Base-by-base conservation (phyloP, 2,797 vertebrate genomes). In the Tapera naevia region DNA sequence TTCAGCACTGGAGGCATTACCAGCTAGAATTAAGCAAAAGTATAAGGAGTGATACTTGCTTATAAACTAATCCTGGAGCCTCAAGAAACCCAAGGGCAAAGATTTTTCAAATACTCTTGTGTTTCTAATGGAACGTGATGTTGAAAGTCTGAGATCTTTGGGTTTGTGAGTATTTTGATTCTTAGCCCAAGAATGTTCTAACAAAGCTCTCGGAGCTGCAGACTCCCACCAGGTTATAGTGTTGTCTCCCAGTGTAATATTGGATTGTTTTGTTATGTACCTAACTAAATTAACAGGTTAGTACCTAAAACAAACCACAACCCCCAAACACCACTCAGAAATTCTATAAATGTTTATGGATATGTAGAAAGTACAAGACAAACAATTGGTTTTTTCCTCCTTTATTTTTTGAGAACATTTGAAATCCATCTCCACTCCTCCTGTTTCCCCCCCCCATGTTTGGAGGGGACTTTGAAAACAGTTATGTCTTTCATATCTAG, bases 361-460 rank as follows among this genome's bases (percentile, higher is more conserved):
- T 71, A 76, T 22, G 10, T 22, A n/a, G 57, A 30, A 74, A 80
- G 35, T 16, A 65, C 7, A 37, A 30, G 16, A n/a, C n/a, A n/a
- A n/a, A n/a, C n/a, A n/a, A n/a, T n/a, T n/a, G n/a, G n/a, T n/a
- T 9, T 13, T 6, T 4, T 5, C 12, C 4, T 19, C 13, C 14
- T 19, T 11, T 22, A 13, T 28, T 18, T n/a, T n/a, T 17, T 3
- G 50, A 83, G 64, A 57, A 41, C 8, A 4, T 33, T 60, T 61
- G 35, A 64, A 86, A 46, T 56, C 13, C 13, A 7, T 21, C 10
- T 30, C 9, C 7, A n/a, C 3, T 4, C 1, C 60, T 39, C 28
- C 12, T 25, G 46, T 27, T 4, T n/a, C n/a, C 2, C 3, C 3
- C 3, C 11, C 9, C 25, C 50, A 2, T 14, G 14, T 9, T 53